A percentile compares a stretch with the other conserved stretches of the same genome.
Evolutionary conservation across 2,888 invertebrate genomes (phyloP).

Genomic region (Calameuta pallipes): DNA sequence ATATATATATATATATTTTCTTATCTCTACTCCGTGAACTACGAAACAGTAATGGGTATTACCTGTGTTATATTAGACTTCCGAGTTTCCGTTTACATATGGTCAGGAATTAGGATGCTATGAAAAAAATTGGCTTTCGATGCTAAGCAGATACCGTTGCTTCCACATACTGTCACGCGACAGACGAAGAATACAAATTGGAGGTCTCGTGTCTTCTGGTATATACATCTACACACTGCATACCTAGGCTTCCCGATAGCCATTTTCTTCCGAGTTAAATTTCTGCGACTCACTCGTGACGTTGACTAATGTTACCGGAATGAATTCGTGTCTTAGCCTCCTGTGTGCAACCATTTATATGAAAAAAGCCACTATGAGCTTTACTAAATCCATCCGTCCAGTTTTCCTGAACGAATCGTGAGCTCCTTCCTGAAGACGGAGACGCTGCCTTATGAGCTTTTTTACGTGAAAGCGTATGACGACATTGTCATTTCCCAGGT

Average conservation of each 20-base stretch:
- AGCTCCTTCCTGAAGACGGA: not conserved
- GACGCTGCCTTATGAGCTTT: not conserved
- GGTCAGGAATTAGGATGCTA: not conserved
- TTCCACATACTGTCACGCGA: constrained; percentile 47
- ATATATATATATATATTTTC: not conserved
- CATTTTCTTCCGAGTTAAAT: constrained; percentile 59
- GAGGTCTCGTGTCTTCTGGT: constrained; percentile 30
- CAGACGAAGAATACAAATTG: constrained; percentile 57
- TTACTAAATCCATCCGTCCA: constrained; percentile 8
- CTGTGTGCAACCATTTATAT: constrained; percentile 5
- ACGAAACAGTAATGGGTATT: not conserved
- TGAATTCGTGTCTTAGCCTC: constrained; percentile 49
- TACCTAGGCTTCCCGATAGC: constrained; percentile 19
- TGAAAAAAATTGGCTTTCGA: not conserved
- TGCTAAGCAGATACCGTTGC: constrained; percentile 40
- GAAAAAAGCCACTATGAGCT: constrained; percentile 1
- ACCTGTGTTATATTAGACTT: not conserved
- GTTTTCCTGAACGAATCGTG: not conserved
- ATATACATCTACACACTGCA: constrained; percentile 12
- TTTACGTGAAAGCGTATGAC: not conserved
- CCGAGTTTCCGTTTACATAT: not conserved
- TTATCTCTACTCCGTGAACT: not conserved
- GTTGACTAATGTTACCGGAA: constrained; percentile 58
- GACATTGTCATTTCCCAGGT: not conserved
- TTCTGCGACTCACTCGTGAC: constrained; percentile 57